A percentile compares a stretch with the other conserved stretches of the same genome.
Evolutionary conservation across 2,113 vertebrate species (phyloP).

Genomic region (Eurypyga helias): DNA sequence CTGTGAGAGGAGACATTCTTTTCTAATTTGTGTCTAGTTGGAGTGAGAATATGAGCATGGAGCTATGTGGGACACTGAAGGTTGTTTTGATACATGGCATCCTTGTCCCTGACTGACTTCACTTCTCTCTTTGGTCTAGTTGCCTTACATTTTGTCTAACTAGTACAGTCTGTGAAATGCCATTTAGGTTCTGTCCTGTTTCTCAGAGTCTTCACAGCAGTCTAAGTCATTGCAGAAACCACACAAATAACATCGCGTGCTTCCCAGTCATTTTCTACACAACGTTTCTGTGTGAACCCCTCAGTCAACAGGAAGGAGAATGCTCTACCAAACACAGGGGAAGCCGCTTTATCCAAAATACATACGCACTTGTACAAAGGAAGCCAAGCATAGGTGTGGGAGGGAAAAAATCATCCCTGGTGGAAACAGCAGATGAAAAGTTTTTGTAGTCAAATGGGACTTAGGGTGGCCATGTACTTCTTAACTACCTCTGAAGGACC

Average conservation of each 20-base stretch:
- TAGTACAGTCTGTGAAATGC: background rate
- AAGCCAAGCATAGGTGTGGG: background rate
- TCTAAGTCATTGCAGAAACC: background rate
- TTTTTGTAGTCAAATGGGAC: background rate
- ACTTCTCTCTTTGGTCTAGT: background rate
- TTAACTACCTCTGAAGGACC: background rate
- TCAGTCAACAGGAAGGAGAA: background rate
- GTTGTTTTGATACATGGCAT: background rate
- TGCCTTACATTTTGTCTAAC: background rate
- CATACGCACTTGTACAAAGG: accelerated
- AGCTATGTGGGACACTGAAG: background rate
- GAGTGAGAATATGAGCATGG: background rate
- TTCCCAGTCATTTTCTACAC: background rate
- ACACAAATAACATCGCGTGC: accelerated
- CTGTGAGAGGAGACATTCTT: background rate
- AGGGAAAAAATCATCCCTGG: background rate
- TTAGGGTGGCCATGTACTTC: background rate
- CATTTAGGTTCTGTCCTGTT: background rate
- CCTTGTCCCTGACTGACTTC: background rate
- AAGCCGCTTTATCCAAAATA: background rate
- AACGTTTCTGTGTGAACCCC: background rate
- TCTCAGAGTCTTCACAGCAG: background rate
- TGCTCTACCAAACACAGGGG: background rate
- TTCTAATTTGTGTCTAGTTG: background rate
- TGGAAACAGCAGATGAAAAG: background rate